Percentiles rank a stretch among this genome's conserved stretches.
Evolutionary conservation across 2,113 vertebrate species (phyloP).

Genomic region (Clarias gariepinus): DNA sequence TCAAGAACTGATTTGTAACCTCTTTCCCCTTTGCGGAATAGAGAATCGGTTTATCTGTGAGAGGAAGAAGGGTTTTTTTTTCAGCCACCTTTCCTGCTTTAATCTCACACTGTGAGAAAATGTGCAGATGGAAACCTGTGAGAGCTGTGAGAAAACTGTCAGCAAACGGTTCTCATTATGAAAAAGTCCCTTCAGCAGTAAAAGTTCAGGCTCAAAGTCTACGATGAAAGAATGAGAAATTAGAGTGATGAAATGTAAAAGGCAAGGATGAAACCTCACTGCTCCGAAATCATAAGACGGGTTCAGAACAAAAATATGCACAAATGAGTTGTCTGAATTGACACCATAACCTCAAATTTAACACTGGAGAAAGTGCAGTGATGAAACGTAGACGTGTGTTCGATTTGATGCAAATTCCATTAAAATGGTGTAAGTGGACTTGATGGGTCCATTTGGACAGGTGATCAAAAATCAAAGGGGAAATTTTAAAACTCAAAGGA

Average conservation of each 20-base stretch:
- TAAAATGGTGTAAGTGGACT: slow-evolving; percentile 19
- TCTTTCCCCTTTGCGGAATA: slow-evolving; percentile 15
- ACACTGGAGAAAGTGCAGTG: neutral
- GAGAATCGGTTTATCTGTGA: slow-evolving; percentile 28
- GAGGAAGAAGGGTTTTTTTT: slow-evolving; percentile 13
- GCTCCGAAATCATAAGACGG: neutral
- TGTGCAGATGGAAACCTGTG: slow-evolving; percentile 35
- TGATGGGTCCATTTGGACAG: slow-evolving; percentile 46
- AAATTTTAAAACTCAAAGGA: no score
- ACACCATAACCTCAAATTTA: slow-evolving; percentile 14
- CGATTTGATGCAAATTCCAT: slow-evolving; percentile 34
- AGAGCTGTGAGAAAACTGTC: slow-evolving; percentile 43
- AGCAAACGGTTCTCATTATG: slow-evolving; percentile 56
- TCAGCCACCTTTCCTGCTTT: neutral
- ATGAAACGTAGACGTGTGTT: neutral
- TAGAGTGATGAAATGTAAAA: slow-evolving; percentile 60
- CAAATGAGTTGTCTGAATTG: slow-evolving; percentile 24
- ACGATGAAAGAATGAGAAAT: slow-evolving; percentile 44
- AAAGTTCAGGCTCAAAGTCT: slow-evolving; percentile 28
- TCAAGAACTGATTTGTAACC: slow-evolving; percentile 33
- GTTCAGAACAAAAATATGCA: neutral
- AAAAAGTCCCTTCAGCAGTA: slow-evolving; percentile 48
- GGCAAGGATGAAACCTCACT: slow-evolving; percentile 51
- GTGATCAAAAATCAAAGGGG: slow-evolving; percentile 39
- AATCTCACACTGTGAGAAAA: slow-evolving; percentile 51